Evolutionary conservation across 2,113 vertebrate species (phyloP).

Genomic region (Carlito syrichta): DNA sequence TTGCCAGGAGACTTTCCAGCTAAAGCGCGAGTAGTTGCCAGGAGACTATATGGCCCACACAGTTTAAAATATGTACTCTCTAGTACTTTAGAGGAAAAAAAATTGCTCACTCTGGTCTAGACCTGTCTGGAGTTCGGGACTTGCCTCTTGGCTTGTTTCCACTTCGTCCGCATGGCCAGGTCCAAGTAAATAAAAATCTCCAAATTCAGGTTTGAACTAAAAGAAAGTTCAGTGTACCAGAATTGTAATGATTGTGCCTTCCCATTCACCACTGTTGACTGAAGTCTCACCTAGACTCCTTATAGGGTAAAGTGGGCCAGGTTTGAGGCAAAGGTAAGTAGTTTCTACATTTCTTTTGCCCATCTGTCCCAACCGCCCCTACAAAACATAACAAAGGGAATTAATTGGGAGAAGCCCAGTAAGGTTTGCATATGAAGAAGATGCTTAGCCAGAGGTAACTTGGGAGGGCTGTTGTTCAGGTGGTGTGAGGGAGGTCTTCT

Average conservation of each 20-base stretch:
- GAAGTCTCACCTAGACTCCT: not conserved
- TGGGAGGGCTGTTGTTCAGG: not conserved
- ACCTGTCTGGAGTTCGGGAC: not conserved
- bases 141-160: not conserved
- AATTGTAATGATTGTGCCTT: not conserved
- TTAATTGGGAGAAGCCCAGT: not conserved
- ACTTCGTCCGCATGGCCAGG: not conserved
- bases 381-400: not conserved
- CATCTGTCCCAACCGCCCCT: not conserved
- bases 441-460: not conserved
- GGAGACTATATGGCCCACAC: fast-evolving
- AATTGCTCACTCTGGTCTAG: too few species aligned
- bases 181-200: not conserved
- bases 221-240: not conserved
- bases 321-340: not conserved
- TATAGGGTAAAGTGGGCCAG: not conserved
- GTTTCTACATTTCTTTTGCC: not conserved
- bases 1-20: not conserved
- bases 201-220: not conserved
- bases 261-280: not conserved
- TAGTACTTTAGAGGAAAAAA: not conserved
- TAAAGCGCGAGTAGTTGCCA: not conserved
- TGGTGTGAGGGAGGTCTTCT: not conserved
- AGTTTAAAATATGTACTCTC: not conserved
- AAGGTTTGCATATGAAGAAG: not conserved